Evolutionary conservation across 2,888 invertebrate species (phyloP), one percentile per base, ranked within the genome.

Genomic region (Campoplex nolae): DNA sequence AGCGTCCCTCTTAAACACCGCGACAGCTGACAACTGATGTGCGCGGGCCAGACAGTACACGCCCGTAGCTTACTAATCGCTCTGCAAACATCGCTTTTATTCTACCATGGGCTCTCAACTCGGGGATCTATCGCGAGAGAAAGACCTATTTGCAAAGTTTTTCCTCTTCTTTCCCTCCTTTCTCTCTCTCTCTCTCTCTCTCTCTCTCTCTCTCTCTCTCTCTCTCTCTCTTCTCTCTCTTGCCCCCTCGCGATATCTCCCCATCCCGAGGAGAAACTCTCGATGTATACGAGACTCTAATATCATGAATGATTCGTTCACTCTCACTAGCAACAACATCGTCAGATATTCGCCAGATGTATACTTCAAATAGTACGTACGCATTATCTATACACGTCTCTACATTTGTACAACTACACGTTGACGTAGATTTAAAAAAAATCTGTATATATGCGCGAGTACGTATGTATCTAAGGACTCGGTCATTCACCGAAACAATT

Each of bases 1-100:
- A 42, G 78, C 73, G 84, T 81, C 65, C 85, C 86, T 88, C 85
- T 75, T 79, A 67, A 82, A 88, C 67, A 65, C 83, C 82, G 89
- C 91, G 91, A 92, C 92, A 91, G 93, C 93, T 93, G 94, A 93
- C 93, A 93, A 92, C 92, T 92, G 91, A 94, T 92, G 92, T 93
- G 89, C 93, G 93, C 91, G 91, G 91, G 86, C 90, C 92, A 92
- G 93, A 92, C 93, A 93, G 93, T 94, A 94, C 91, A 92, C 92
- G 91, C 91, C 91, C 91, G 91, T 91, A 90, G 91, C 91, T 88
- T 94, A 94, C 93, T 94, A 94, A 94, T 94, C 94, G 92, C 92
- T 90, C 93, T 90, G 91, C 93, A 93, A 93, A 94, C 93, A 92
- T 94, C 91, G 92, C 92, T 92, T 88, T 84, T 91, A 91, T 82